Percentiles rank a stretch among this genome's conserved stretches.
These are phyloP conservation scores for Brassicogethes aeneus DNA, from an alignment of 2,888 invertebrate genomes.

Conservation along the genomic window DNA sequence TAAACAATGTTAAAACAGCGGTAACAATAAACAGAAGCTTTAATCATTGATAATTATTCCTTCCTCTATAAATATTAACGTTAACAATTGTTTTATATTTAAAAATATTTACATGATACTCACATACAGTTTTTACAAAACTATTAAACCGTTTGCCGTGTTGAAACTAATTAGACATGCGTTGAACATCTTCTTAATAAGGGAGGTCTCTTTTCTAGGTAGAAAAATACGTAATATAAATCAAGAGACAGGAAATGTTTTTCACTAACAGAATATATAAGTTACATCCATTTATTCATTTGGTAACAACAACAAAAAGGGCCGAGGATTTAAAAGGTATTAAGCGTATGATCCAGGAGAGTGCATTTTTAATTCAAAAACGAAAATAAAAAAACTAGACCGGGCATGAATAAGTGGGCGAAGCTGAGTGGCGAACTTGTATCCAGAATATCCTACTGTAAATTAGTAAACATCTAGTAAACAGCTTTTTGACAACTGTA, in stretches of 20 bases:
- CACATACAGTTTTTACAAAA: neutral
- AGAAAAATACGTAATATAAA: neutral
- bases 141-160: neutral
- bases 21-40: neutral
- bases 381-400: neutral
- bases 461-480: constrained; percentile 3
- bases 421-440: no score
- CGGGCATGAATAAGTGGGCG: constrained; percentile 1
- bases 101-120: no score
- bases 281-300: no score
- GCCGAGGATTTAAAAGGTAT: neutral
- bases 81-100: neutral
- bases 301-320: no score
- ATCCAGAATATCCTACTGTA: constrained; percentile 2
- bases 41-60: neutral
- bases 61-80: neutral
- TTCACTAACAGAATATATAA: no score
- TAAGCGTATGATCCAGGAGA: neutral
- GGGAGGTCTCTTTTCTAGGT: neutral
- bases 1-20: neutral
- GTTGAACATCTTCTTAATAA: neutral
- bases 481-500: neutral
- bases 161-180: neutral
- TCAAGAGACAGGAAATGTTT: neutral
- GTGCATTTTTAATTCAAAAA: neutral